Evolutionary conservation across 2,113 vertebrate genomes (phyloP), one percentile per base, ranked within the genome.

Genomic region (Thryonomys swinderianus): DNA sequence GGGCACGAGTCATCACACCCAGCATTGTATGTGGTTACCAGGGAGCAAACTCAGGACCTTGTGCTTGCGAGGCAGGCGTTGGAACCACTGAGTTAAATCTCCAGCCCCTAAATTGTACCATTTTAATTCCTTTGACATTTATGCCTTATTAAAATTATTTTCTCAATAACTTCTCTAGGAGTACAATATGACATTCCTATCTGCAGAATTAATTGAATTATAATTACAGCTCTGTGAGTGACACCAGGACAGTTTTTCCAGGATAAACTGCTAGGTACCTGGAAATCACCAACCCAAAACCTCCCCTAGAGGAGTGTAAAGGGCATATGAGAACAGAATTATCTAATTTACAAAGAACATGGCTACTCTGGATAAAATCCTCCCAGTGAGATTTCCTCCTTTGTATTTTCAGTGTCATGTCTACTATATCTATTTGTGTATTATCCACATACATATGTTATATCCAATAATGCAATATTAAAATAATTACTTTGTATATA

Each of bases 71-170:
- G n/a, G n/a, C n/a, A n/a, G n/a, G n/a, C n/a, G n/a, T n/a, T n/a
- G n/a, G n/a, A n/a, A n/a, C n/a, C n/a, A n/a, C n/a, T n/a, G n/a
- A n/a, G n/a, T n/a, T n/a, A n/a, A n/a, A n/a, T n/a, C n/a, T n/a
- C n/a, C n/a, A n/a, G n/a, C n/a, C n/a, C n/a, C n/a, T n/a, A n/a
- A n/a, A 74, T 25, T 76, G 27, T 62, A 48, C 42, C 32, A 78
- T 83, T 91, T 91, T 55, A 83, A 69, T 88, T 59, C 3, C 37
- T 93, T 90, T 59, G 91, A 73, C 21, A 90, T 59, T 59, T 80
- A 85, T 64, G 30, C 37, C 66, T 18, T 40, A 76, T 42, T 88
- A 73, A 89, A 74, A 12, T 90, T 45, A 62, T 88, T 62, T 87
- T 93, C 59, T 90, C 42, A 57, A 17, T 61, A 27, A 13, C 51